A percentile compares a stretch with the other conserved stretches of the same genome.
These are phyloP conservation scores for Periphyllus acericola DNA, from an alignment of 2,888 invertebrate genomes.

Conservation along the genomic window DNA sequence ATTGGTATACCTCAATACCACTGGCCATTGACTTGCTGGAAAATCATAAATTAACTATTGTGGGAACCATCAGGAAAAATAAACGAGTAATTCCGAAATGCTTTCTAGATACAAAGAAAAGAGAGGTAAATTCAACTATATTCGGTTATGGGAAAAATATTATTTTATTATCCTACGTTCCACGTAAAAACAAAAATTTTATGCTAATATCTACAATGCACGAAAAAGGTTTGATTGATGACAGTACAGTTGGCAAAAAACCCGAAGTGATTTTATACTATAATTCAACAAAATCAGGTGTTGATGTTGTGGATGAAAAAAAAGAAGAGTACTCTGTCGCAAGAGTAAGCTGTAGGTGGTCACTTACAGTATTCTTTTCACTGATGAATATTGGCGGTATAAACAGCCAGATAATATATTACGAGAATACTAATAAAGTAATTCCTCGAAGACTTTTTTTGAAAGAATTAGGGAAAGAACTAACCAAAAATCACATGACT, in stretches of 20 bases:
- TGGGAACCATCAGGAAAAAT: constrained; percentile 64
- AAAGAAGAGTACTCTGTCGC: constrained; percentile 53
- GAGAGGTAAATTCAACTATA: constrained; percentile 58
- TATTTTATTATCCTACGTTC: constrained; percentile 58
- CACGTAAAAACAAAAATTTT: constrained; percentile 62
- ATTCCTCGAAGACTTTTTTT: too few relatives aligned
- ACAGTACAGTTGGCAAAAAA: constrained; percentile 60
- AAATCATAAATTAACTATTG: constrained; percentile 62
- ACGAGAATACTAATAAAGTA: background rate
- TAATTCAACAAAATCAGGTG: constrained; percentile 63
- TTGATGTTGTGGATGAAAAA: constrained; percentile 49
- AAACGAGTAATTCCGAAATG: constrained; percentile 63
- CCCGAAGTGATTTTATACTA: constrained; percentile 62
- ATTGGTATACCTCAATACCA: constrained; percentile 45
- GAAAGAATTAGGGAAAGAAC: too few relatives aligned
- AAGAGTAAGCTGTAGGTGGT: constrained; percentile 36
- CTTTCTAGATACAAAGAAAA: constrained; percentile 61
- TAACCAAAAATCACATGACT: too few relatives aligned
- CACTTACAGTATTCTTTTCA: constrained; percentile 37
- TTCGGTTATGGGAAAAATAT: constrained; percentile 63
- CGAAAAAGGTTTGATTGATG: constrained; percentile 58
- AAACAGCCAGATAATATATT: constrained; percentile 10
- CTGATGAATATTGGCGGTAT: constrained; percentile 19
- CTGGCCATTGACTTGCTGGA: constrained; percentile 61
- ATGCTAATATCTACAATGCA: constrained; percentile 62